Conservation (phyloP, 2,888 invertebrate species). For the Ectemnius lituratus region DNA sequence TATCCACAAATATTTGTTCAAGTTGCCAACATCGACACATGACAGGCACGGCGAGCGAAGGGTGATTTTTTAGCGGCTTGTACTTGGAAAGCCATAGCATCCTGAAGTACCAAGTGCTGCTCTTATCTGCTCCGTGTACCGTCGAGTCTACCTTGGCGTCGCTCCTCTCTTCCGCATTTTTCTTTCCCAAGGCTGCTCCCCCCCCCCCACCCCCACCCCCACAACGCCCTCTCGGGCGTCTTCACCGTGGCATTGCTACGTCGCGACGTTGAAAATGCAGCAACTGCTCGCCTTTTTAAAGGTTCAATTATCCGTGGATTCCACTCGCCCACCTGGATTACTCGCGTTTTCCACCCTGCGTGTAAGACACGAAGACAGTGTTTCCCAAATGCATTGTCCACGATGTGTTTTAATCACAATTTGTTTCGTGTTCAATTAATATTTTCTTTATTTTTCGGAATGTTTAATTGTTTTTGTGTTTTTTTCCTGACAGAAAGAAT, state of each 20-base stretch:
- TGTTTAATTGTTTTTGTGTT: too few relatives aligned
- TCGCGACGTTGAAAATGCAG: background rate
- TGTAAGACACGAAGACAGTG: background rate
- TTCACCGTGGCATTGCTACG: background rate
- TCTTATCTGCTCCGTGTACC: constrained; percentile 55
- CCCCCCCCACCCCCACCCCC: background rate
- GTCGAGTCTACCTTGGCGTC: constrained; percentile 46
- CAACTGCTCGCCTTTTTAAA: constrained; percentile 53
- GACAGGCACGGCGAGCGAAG: too few relatives aligned
- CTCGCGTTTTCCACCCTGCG: background rate
- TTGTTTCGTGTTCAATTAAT: too few relatives aligned
- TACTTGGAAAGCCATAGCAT: too few relatives aligned
- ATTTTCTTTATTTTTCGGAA: too few relatives aligned
- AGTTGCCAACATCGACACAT: too few relatives aligned
- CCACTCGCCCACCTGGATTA: background rate
- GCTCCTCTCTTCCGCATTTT: constrained; percentile 19
- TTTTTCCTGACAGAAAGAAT: too few relatives aligned
- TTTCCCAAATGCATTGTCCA: too few relatives aligned
- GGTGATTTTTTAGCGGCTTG: too few relatives aligned
- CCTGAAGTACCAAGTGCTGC: constrained; percentile 18
- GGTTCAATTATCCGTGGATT: constrained; percentile 61
- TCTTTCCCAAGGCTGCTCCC: background rate
- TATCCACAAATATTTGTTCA: too few relatives aligned
- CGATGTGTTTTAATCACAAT: too few relatives aligned
- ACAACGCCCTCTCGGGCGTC: background rate